phyloP scores from a whole-genome alignment of 2,888 invertebrate species.

The Galerucella calmariensis region DNA sequence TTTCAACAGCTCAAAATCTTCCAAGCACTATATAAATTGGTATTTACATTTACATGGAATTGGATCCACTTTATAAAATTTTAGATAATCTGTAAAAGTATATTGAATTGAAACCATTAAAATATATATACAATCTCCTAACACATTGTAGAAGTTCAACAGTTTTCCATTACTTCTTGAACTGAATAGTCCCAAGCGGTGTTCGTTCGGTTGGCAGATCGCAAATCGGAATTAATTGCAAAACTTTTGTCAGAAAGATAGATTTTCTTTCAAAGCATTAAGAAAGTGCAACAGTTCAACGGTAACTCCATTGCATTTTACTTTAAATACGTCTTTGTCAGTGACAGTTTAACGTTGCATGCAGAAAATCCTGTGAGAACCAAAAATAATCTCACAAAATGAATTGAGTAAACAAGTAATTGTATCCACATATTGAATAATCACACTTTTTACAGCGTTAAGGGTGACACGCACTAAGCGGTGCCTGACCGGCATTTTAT shows the following conservation, averaged over 20 bases:
- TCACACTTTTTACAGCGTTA: too few relatives aligned
- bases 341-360: constrained; percentile 3
- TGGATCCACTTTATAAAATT: too few relatives aligned
- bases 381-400: too few relatives aligned
- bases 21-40: too few relatives aligned
- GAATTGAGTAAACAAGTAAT: too few relatives aligned
- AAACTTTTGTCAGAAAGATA: constrained; percentile 34
- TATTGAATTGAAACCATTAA: constrained; percentile 2
- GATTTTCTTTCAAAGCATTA: constrained; percentile 33
- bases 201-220: constrained; percentile 32
- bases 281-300: constrained; percentile 30
- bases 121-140: neutral
- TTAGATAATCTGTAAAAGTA: neutral
- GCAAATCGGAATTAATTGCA: constrained; percentile 36
- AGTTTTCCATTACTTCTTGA: constrained; percentile 27
- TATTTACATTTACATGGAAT: too few relatives aligned
- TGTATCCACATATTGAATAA: too few relatives aligned
- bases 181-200: constrained; percentile 17
- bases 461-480: too few relatives aligned
- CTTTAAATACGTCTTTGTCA: constrained; percentile 24
- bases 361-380: neutral
- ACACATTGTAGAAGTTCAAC: constrained; percentile 18
- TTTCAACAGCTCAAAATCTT: too few relatives aligned
- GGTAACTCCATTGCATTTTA: constrained; percentile 31
- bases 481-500: too few relatives aligned